Conservation (phyloP, 1,140 invertebrate genomes). For the Apis laboriosa region DNA sequence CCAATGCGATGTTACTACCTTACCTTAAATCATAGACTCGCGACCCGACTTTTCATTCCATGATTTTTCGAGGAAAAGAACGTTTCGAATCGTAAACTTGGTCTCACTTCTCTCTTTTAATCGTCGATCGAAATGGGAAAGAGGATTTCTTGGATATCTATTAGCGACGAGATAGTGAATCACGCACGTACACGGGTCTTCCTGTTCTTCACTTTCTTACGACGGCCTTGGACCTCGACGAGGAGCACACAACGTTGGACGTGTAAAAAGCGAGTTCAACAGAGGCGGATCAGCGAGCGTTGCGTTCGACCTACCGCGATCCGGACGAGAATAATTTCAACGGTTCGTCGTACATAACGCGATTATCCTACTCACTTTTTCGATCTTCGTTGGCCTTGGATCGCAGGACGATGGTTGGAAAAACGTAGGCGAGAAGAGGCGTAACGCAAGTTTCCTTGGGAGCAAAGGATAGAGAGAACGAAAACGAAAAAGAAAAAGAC, state of each 20-base stretch:
- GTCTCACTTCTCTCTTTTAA: too few relatives aligned
- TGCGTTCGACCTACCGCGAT: not conserved
- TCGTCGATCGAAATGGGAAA: not conserved
- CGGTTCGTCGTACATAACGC: not conserved
- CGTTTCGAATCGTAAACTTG: too few relatives aligned
- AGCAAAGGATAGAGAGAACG: not conserved
- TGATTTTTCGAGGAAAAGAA: too few relatives aligned
- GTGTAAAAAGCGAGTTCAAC: not conserved
- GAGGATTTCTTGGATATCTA: too few relatives aligned
- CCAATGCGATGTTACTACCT: not conserved
- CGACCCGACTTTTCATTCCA: not conserved
- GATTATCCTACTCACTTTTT: constrained; percentile 16
- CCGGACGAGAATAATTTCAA: not conserved
- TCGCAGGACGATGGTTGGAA: not conserved
- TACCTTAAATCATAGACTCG: too few relatives aligned
- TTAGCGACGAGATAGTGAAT: too few relatives aligned
- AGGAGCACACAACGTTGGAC: not conserved
- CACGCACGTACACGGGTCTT: not conserved
- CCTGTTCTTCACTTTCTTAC: not conserved
- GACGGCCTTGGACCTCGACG: constrained; percentile 3
- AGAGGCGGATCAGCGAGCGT: not conserved
- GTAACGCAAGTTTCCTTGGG: not conserved
- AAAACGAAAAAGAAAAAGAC: not conserved
- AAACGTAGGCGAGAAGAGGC: not conserved
- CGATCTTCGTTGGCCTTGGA: not conserved